Evolutionary conservation across 2,888 invertebrate species (phyloP), one percentile per base, ranked within the genome.

Genomic region (Mesochorus sp.): DNA sequence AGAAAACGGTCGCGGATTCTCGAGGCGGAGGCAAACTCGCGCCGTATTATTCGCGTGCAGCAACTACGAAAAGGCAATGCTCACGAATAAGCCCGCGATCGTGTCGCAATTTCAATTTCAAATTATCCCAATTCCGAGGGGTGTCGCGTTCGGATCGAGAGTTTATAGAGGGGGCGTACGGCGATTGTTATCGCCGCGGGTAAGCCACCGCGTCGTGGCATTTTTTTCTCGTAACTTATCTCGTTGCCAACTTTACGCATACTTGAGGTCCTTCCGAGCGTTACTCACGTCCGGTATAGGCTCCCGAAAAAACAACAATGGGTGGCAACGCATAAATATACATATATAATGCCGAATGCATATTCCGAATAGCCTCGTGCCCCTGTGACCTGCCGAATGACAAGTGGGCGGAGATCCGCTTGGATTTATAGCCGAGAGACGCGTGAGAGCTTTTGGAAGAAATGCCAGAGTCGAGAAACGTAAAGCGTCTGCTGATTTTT

Each of bases 81-180:
- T 39, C 64, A 14, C 47, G 66, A 39, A 14, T 53, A 12, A 62
- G 53, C 19, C 62, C 21, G 42, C 14, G 73, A 55, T 70, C 81
- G 70, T 80, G 81, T 80, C 51, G 82, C 81, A 83, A 86, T 86
- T 86, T 85, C 83, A 85, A 85, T 85, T 87, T 85, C 79, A 84
- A 84, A 85, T 85, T 82, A 81, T 84, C 81, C 71, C 84, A 81
- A 81, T 83, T 83, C 70, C 81, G 42, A 14, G 47, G 75, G 74
- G 76, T 79, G 80, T 81, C 74, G 72, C n/a, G n/a, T n/a, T n/a
- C n/a, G 62, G 19, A 42, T 71, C 77, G 66, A 42, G 62, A 70
- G 70, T 77, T 76, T 73, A 77, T 77, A 53, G 74, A 57, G 67
- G 66, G 42, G 39, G 12, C 39, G 39, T 53, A 55, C 66, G n/a